These are phyloP conservation scores for Setipinna tenuifilis DNA, from an alignment of 2,797 vertebrate species.

Conservation along the genomic window DNA sequence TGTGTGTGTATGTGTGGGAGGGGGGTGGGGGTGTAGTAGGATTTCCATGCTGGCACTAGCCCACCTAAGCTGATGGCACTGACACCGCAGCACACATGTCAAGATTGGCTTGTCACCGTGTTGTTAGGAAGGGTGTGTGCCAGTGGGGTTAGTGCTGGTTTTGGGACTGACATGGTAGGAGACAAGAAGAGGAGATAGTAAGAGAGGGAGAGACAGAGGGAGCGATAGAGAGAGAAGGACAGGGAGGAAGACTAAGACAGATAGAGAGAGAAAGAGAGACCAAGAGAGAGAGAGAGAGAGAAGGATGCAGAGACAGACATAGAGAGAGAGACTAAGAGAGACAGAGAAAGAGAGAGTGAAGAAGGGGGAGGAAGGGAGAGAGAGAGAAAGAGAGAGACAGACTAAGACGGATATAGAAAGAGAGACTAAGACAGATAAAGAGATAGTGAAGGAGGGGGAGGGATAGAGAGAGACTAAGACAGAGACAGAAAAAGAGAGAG, in stretches of 20 bases:
- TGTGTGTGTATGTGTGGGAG: too few relatives aligned
- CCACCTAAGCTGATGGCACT: background rate
- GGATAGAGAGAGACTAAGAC: conserved; percentile 45
- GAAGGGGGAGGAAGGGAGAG: too few relatives aligned
- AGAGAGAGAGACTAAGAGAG: conserved; percentile 25
- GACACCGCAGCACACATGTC: background rate
- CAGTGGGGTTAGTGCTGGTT: background rate
- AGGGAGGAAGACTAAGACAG: conserved; percentile 20
- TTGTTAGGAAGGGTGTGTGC: background rate
- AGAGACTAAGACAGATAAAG: conserved; percentile 2
- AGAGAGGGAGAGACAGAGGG: conserved; percentile 33
- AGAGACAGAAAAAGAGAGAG: too few relatives aligned
- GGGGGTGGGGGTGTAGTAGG: too few relatives aligned
- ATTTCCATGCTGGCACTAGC: background rate
- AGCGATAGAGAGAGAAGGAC: conserved; percentile 44
- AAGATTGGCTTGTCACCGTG: background rate
- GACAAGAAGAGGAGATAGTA: background rate
- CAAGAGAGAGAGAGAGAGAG: background rate
- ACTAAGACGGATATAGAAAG: too few relatives aligned
- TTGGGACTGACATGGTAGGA: background rate
- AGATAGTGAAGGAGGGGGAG: conserved; percentile 40
- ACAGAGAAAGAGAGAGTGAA: too few relatives aligned
- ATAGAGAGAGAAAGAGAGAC: conserved; percentile 18
- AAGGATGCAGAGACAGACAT: too few relatives aligned
- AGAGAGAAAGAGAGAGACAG: too few relatives aligned